Percentiles rank a stretch among this genome's conserved stretches.
Evolutionary conservation across 1,140 invertebrate species (phyloP).

Genomic region (Drosophila malerkotliana): DNA sequence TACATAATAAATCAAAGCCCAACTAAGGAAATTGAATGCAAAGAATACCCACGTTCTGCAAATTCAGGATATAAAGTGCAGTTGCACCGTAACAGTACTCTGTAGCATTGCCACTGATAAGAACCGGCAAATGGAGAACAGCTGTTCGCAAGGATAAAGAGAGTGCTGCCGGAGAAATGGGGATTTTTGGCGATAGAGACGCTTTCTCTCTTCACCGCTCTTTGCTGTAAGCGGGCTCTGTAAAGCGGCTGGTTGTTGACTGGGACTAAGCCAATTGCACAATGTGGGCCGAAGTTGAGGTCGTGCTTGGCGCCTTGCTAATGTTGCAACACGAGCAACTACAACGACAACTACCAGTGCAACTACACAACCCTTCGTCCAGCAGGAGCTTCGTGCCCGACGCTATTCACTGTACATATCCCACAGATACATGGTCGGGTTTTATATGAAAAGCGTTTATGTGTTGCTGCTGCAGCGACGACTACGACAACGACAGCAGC

Average conservation of each 20-base stretch:
- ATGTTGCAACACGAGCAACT: constrained; percentile 61
- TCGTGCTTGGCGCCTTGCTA: constrained; percentile 26
- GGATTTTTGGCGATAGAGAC: neutral
- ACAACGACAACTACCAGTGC: constrained; percentile 54
- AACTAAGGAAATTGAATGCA: constrained; percentile 28
- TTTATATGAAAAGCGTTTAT: constrained; percentile 52
- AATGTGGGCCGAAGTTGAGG: constrained; percentile 58
- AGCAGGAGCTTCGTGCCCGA: constrained; percentile 58
- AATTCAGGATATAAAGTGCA: constrained; percentile 21
- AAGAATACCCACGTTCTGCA: neutral
- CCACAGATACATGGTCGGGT: constrained; percentile 33
- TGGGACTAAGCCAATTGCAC: constrained; percentile 68
- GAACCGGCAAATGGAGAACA: constrained; percentile 66
- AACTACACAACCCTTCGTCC: constrained; percentile 76
- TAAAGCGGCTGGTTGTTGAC: constrained; percentile 67
- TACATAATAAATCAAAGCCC: constrained; percentile 72
- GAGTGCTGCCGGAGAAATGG: constrained; percentile 3
- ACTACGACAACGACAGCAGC: neutral
- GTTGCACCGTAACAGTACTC: constrained; percentile 45
- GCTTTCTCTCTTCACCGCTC: neutral
- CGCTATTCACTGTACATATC: constrained; percentile 55
- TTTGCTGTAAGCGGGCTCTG: constrained; percentile 67
- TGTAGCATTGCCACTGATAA: constrained; percentile 59
- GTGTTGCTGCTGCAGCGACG: constrained; percentile 46
- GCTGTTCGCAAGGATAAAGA: constrained; percentile 35